A percentile compares a stretch with the other conserved stretches of the same genome.
phyloP scores from a whole-genome alignment of 2,797 vertebrate species.

The Thamnophis elegans region DNA sequence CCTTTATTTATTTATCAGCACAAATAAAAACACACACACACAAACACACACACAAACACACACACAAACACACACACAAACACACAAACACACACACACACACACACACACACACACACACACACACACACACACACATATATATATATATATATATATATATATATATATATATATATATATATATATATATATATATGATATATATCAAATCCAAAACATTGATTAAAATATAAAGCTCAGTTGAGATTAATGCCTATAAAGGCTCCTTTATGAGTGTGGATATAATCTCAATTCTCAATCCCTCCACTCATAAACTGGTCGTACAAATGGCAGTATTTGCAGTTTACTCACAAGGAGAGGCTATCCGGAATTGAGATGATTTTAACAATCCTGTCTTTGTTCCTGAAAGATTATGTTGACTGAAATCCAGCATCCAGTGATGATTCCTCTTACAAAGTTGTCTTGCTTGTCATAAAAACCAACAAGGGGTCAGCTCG shows the following conservation, averaged over 20 bases:
- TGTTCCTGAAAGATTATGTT: not conserved
- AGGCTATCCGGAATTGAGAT: not conserved
- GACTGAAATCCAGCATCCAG: not conserved
- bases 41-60: too few species aligned
- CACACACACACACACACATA: too few species aligned
- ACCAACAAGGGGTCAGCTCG: not conserved
- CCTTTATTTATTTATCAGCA: too few species aligned
- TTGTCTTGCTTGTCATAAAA: not conserved
- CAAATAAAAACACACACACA: too few species aligned
- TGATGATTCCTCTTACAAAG: not conserved
- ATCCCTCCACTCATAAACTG: not conserved
- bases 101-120: too few species aligned
- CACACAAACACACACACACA: too few species aligned
- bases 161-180: too few species aligned
- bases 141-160: too few species aligned
- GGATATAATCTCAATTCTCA: not conserved
- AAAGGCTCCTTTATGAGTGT: not conserved
- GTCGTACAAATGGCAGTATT: not conserved
- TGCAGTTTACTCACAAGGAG: not conserved
- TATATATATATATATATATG: too few species aligned
- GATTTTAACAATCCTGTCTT: not conserved
- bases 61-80: too few species aligned
- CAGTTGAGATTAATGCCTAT: not conserved
- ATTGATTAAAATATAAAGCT: not conserved
- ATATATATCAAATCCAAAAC: not conserved